Evolutionary conservation across 2,797 vertebrate genomes (phyloP).

Genomic region (Phrynocephalus guinanensis): DNA sequence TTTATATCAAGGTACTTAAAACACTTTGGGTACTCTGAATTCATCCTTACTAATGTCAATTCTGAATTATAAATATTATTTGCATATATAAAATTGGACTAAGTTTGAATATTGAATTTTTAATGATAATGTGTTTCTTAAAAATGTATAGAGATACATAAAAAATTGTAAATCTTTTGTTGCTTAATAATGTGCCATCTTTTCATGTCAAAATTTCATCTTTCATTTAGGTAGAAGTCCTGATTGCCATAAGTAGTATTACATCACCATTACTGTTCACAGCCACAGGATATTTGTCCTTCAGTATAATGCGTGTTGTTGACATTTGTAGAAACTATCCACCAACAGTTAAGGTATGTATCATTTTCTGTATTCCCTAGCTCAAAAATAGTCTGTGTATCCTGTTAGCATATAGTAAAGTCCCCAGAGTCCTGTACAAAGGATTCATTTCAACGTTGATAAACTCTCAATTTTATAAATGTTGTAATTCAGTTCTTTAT

Average conservation of each 20-base stretch:
- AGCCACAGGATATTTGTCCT: conserved; percentile 92
- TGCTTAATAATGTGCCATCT: conserved; percentile 16
- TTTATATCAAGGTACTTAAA: neutral
- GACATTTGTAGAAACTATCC: conserved; percentile 89
- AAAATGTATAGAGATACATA: neutral
- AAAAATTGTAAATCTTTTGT: conserved; percentile 13
- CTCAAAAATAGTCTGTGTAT: conserved; percentile 29
- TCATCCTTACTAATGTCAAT: neutral
- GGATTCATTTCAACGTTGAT: neutral
- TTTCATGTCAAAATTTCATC: conserved; percentile 14
- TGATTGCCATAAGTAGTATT: conserved; percentile 93
- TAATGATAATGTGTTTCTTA: neutral
- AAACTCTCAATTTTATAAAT: neutral
- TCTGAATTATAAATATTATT: neutral
- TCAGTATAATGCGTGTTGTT: conserved; percentile 88
- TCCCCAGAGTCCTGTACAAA: neutral
- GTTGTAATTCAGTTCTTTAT: neutral
- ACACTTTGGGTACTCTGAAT: neutral
- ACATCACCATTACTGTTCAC: conserved; percentile 93
- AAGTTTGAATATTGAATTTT: neutral
- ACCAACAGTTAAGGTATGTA: conserved; percentile 86
- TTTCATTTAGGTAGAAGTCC: conserved; percentile 87
- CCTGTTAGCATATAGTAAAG: neutral
- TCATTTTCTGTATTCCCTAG: neutral
- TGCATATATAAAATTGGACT: no score